Base-by-base conservation (phyloP, 2,113 vertebrate species). In the Lanius ludovicianus region DNA sequence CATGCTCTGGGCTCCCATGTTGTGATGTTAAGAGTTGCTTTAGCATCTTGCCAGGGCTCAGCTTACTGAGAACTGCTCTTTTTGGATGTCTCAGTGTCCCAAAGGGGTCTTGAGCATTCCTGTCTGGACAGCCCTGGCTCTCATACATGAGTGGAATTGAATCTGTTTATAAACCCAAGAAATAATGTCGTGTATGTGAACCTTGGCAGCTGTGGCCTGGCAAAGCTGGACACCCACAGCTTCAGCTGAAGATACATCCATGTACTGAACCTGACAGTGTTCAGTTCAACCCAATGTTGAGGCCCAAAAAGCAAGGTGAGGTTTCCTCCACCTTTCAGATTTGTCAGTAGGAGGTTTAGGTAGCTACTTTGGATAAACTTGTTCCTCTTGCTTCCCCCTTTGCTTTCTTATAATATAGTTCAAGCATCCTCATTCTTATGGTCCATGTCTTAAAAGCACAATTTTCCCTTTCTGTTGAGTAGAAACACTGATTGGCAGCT, bases 81-180 rank as follows among this genome's bases (percentile, higher is more conserved):
- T 94, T 85, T 86, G 75, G 68, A 90, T 75, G 71, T 64, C n/a
- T 71, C 31, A 13, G n/a, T 35, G n/a, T 92, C 92, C 67, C 88
- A 92, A 49, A 15, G 31, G 64, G 57, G 41, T 93, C 68, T 56
- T 78, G 52, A 94, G 49, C 68, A 64, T 92, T 92, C 64, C 65
- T 95, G 71, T 88, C 92, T 94, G 90, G 68, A 86, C 52, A 91
- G 64, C 15, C 19, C 73, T 94, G 76, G 83, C 60, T 84, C 35
- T 84, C 55, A 39, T 15, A 7, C 42, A 23, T 2, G 10, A 71
- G 16, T 79, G 81, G 57, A 87, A 93, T 46, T 49, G 33, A 78
- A 92, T 76, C 28, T 86, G 70, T 70, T 91, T 78, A 22, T 41
- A 95, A 87, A 53, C 56, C 56, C 27, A 21, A 33, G 47, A 89